These are phyloP conservation scores for Coccyzus lansbergi DNA, from an alignment of 2,797 vertebrate genomes.

Conservation along the genomic window DNA sequence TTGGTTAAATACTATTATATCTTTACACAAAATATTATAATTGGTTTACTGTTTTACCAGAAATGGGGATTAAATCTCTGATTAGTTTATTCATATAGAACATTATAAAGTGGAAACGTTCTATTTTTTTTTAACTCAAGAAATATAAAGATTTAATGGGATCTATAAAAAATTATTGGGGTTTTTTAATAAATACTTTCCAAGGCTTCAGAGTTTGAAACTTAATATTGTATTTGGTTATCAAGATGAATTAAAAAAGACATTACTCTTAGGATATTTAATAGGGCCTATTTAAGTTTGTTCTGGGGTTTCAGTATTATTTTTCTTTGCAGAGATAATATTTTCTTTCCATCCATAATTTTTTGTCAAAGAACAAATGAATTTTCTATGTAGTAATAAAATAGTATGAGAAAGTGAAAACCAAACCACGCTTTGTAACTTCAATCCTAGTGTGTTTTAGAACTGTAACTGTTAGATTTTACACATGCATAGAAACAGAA, in stretches of 20 bases:
- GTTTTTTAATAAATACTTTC: background rate
- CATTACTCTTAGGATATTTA: background rate
- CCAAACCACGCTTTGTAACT: background rate
- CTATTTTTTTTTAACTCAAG: background rate
- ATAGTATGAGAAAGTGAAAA: background rate
- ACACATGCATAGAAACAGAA: background rate
- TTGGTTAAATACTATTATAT: background rate
- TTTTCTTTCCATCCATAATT: background rate
- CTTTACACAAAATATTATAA: background rate
- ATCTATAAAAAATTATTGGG: background rate
- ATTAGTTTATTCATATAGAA: background rate
- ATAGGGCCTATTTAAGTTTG: background rate
- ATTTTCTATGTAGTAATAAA: background rate
- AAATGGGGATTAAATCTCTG: background rate
- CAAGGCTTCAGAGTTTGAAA: background rate
- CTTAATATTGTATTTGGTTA: background rate
- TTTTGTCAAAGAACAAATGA: background rate
- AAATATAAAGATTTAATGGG: background rate
- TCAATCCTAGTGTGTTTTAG: background rate
- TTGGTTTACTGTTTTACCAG: background rate
- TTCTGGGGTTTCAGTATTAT: background rate
- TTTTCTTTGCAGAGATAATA: background rate
- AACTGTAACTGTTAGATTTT: background rate
- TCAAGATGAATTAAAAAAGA: background rate
- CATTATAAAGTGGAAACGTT: background rate